These are phyloP conservation scores for Bujurquina vittata DNA, from an alignment of 2,113 vertebrate species.

Conservation along the genomic window DNA sequence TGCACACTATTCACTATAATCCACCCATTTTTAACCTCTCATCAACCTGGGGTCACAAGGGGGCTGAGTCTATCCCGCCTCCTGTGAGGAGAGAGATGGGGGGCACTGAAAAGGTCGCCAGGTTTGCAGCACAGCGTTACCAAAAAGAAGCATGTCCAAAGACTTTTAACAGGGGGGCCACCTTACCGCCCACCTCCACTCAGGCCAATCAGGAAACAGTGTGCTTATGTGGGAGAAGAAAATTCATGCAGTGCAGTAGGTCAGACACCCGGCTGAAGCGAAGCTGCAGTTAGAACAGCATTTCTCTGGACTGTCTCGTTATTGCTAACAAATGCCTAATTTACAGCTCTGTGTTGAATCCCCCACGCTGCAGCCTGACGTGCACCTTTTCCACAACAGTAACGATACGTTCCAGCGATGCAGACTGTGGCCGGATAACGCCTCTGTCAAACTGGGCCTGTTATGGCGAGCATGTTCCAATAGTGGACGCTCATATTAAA, in stretches of 20 bases:
- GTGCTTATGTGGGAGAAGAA: neutral
- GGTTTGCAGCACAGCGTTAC: too few relatives aligned
- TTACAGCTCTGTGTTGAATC: neutral
- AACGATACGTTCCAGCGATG: neutral
- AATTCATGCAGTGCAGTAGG: neutral
- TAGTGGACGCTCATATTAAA: neutral
- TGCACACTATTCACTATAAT: too few relatives aligned
- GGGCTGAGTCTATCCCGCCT: too few relatives aligned
- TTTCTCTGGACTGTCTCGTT: neutral
- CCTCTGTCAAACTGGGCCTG: neutral
- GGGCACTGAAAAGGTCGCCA: too few relatives aligned
- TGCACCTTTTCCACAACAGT: neutral
- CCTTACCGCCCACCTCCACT: neutral
- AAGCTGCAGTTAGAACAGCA: neutral
- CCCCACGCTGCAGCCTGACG: neutral
- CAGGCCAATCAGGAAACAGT: neutral
- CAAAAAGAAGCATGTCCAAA: neutral
- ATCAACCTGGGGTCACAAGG: too few relatives aligned
- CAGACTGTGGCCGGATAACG: accelerated
- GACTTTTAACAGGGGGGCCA: neutral
- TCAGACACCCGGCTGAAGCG: neutral
- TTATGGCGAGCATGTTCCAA: neutral
- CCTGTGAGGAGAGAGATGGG: too few relatives aligned
- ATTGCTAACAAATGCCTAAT: neutral
- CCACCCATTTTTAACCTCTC: too few relatives aligned